A percentile compares a stretch with the other conserved stretches of the same genome.
Evolutionary conservation across 2,888 invertebrate species (phyloP).

Genomic region (Silvanus unidentatus): DNA sequence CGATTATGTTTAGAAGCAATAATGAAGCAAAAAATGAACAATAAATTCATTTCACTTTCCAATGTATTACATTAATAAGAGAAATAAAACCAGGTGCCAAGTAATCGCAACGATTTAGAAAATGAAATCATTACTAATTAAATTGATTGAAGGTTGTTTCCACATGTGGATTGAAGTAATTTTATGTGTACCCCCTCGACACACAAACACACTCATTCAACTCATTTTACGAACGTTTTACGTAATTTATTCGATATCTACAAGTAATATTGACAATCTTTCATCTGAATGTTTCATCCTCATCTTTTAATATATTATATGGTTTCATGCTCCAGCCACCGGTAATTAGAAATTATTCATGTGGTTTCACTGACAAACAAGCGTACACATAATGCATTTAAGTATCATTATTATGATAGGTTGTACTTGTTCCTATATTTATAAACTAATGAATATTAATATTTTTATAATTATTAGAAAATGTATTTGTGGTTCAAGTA

Average conservation of each 20-base stretch:
- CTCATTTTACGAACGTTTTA: slow-evolving; percentile 13
- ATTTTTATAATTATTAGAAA: too few species aligned
- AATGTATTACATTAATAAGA: slow-evolving; percentile 11
- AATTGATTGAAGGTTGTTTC: background rate
- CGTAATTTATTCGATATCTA: slow-evolving; percentile 10
- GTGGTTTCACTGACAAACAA: too few species aligned
- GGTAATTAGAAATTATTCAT: too few species aligned
- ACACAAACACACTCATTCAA: too few species aligned
- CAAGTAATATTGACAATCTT: slow-evolving; percentile 33
- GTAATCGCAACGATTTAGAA: slow-evolving; percentile 23
- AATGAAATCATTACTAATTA: slow-evolving; percentile 3
- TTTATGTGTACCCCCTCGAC: too few species aligned
- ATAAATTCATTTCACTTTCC: slow-evolving; percentile 23
- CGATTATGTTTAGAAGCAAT: slow-evolving; percentile 36
- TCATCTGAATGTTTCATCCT: slow-evolving; percentile 29
- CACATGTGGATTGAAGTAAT: too few species aligned
- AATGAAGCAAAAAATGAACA: slow-evolving; percentile 22
- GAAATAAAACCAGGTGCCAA: slow-evolving; percentile 28
- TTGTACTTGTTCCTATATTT: slow-evolving; percentile 1
- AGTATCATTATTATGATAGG: background rate
- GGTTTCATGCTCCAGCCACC: too few species aligned
- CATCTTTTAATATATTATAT: slow-evolving; percentile 4
- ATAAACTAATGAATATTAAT: slow-evolving; percentile 2
- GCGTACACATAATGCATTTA: too few species aligned
- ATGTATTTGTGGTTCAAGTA: too few species aligned